Conservation (phyloP, 2,888 invertebrate species). For the Philaethria dido region DNA sequence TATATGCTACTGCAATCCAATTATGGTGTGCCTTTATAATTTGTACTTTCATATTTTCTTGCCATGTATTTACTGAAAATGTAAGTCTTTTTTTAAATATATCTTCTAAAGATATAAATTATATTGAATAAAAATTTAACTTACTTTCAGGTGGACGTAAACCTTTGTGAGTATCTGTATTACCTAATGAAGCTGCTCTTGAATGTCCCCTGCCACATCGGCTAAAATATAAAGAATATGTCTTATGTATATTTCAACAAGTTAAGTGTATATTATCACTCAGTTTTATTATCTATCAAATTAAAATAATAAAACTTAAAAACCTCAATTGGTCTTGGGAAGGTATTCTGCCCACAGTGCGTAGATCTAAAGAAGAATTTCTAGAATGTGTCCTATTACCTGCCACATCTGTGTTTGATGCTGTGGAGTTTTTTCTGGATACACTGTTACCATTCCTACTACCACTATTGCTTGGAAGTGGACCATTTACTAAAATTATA, state of each 20-base stretch:
- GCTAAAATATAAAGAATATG: conserved; percentile 50
- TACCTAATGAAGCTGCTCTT: conserved; percentile 91
- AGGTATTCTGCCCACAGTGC: conserved; percentile 81
- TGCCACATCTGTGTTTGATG: conserved; percentile 68
- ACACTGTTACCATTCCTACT: conserved; percentile 63
- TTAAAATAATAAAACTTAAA: not conserved
- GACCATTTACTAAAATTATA: conserved; percentile 59
- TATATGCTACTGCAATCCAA: conserved; percentile 98
- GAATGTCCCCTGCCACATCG: conserved; percentile 87
- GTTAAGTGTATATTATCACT: no score
- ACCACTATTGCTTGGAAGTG: conserved; percentile 56
- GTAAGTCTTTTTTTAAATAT: conserved; percentile 26
- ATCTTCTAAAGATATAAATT: not conserved
- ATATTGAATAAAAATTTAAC: conserved; percentile 43
- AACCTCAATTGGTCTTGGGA: conserved; percentile 80
- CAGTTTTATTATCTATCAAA: no score
- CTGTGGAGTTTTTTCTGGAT: conserved; percentile 74
- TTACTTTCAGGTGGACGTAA: conserved; percentile 74
- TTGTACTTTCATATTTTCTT: conserved; percentile 94
- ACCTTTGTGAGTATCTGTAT: conserved; percentile 75
- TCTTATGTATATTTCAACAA: no score
- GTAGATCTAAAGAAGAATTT: conserved; percentile 92
- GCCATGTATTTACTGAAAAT: conserved; percentile 87
- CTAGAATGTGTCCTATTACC: conserved; percentile 86
- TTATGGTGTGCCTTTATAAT: conserved; percentile 98